Evolutionary conservation across 64 coral and sea anemone genomes (phyloP).

Genomic region (Dendronephthya gigantea): DNA sequence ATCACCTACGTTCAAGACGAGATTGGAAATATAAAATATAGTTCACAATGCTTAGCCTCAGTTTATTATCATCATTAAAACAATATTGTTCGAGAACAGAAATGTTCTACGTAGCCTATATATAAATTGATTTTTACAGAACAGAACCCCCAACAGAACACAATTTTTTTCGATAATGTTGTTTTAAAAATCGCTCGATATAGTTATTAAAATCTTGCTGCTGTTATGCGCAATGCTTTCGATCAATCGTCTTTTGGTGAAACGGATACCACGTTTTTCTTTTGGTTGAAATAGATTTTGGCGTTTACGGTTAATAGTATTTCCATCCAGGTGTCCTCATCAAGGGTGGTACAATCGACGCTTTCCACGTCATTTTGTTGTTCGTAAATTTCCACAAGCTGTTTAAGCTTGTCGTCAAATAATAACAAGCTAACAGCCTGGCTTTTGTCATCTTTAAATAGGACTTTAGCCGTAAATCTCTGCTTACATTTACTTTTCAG

Average conservation of each 20-base stretch:
- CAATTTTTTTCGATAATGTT: neutral
- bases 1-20: too few species aligned
- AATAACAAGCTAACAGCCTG: conserved; percentile 35
- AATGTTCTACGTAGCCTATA: too few species aligned
- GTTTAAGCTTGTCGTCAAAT: conserved; percentile 44
- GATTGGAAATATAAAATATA: too few species aligned
- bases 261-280: neutral
- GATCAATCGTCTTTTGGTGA: neutral
- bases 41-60: too few species aligned
- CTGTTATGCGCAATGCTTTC: neutral
- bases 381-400: conserved; percentile 32
- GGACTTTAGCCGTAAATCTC: conserved; percentile 25
- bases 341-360: neutral
- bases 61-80: too few species aligned
- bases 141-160: too few species aligned
- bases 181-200: neutral
- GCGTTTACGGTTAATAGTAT: neutral
- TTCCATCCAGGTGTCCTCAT: neutral
- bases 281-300: neutral
- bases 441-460: conserved; percentile 14
- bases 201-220: neutral
- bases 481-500: neutral
- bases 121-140: too few species aligned
- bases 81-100: too few species aligned
- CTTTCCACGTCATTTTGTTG: neutral